These are phyloP conservation scores for Drosophila paracracens DNA, from an alignment of 2,888 invertebrate species.

Conservation along the genomic window DNA sequence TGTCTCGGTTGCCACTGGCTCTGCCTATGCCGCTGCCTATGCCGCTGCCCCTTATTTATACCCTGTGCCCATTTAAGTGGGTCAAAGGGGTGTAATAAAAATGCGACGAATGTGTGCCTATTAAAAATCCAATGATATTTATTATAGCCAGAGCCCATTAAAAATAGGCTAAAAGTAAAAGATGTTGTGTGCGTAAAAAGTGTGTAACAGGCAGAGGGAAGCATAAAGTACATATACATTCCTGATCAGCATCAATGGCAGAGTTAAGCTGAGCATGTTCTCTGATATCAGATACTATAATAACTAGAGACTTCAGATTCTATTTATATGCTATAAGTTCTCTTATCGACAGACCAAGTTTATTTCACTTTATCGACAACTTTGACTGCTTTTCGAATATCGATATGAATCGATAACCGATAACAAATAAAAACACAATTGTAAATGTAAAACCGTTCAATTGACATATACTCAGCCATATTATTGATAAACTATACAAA, in stretches of 20 bases:
- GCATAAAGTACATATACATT: neutral
- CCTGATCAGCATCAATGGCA: neutral
- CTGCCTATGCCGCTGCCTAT: conserved; percentile 32
- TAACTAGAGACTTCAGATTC: neutral
- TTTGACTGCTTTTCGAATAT: neutral
- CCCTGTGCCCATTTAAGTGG: conserved; percentile 12
- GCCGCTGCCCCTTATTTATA: conserved; percentile 17
- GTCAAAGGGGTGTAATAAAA: conserved; percentile 19
- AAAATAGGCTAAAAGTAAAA: neutral
- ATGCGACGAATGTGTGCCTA: neutral
- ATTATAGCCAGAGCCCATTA: neutral
- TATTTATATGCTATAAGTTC: neutral
- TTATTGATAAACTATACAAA: neutral
- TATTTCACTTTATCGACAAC: neutral
- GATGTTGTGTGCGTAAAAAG: neutral
- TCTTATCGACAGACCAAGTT: neutral
- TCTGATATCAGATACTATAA: neutral
- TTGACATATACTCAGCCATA: neutral
- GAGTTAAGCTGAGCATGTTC: neutral
- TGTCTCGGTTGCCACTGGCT: conserved; percentile 42
- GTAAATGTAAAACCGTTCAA: neutral
- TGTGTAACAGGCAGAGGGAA: neutral
- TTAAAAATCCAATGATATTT: neutral
- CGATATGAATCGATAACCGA: neutral
- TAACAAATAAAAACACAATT: neutral